phyloP scores from a whole-genome alignment of 53 echinoderm and acorn worm species.

The Arbacia lixula region DNA sequence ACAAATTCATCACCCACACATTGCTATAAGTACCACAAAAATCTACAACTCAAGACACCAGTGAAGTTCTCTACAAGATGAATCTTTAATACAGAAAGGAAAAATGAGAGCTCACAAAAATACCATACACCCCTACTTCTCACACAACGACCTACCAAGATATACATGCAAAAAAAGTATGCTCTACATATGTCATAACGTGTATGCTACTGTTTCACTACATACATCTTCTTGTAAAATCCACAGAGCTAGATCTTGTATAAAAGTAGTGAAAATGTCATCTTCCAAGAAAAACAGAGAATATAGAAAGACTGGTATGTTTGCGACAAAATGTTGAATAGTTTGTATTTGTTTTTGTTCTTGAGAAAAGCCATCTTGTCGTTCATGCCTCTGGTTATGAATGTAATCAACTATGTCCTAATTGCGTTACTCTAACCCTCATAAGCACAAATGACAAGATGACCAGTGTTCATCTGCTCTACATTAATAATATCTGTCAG shows the following conservation, averaged over 20 bases:
- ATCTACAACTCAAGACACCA: too few species aligned
- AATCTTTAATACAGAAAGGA: conserved; percentile 55
- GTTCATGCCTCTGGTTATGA: conserved; percentile 25
- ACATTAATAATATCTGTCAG: too few species aligned
- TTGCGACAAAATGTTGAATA: too few species aligned
- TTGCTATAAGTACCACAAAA: too few species aligned
- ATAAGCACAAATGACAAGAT: too few species aligned
- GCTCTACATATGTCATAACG: conserved; percentile 36
- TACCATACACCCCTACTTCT: conserved; percentile 31
- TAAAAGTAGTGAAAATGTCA: conserved; percentile 5
- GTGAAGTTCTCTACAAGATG: conserved; percentile 59
- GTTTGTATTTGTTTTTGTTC: too few species aligned
- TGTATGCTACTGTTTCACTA: conserved; percentile 24
- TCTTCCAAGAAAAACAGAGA: too few species aligned
- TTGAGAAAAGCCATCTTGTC: too few species aligned
- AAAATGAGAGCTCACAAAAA: conserved; percentile 36
- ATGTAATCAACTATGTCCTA: neutral
- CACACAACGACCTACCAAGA: conserved; percentile 32
- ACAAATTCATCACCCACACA: too few species aligned
- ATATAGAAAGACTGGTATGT: too few species aligned
- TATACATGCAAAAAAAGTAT: conserved; percentile 51
- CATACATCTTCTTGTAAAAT: conserved; percentile 27
- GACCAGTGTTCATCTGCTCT: too few species aligned
- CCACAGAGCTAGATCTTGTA: too few species aligned
- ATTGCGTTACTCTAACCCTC: neutral